Evolutionary conservation across 1,140 invertebrate genomes (phyloP).

Genomic region (Phymorhynchus buccinoides): DNA sequence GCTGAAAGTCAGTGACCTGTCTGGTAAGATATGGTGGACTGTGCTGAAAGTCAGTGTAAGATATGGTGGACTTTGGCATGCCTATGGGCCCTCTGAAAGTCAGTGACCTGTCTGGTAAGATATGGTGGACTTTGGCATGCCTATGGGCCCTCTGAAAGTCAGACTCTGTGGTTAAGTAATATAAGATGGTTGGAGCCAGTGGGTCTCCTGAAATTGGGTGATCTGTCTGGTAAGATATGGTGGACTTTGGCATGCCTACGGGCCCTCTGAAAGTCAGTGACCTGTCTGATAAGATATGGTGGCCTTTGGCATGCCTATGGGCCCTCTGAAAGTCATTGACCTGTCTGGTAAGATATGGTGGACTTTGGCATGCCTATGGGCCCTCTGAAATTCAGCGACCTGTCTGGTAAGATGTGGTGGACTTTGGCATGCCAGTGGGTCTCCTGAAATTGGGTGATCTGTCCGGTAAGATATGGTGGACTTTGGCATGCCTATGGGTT

Average conservation of each 20-base stretch:
- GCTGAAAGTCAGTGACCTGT: slow-evolving; percentile 66
- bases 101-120: not conserved
- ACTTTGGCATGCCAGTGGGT: slow-evolving; percentile 71
- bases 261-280: slow-evolving; percentile 67
- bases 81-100: not conserved
- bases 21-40: slow-evolving; percentile 61
- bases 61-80: not conserved
- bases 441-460: slow-evolving; percentile 66
- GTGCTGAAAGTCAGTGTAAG: slow-evolving; percentile 66
- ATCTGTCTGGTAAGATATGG: slow-evolving; percentile 68
- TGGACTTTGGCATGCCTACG: slow-evolving; percentile 70
- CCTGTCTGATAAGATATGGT: slow-evolving; percentile 62
- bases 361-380: slow-evolving; percentile 72
- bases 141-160: slow-evolving; percentile 69
- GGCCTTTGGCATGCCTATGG: slow-evolving; percentile 70
- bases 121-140: slow-evolving; percentile 67
- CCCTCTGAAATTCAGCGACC: slow-evolving; percentile 64
- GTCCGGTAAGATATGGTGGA: slow-evolving; percentile 61
- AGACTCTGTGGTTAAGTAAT: too few species aligned
- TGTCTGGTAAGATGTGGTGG: slow-evolving; percentile 61
- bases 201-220: slow-evolving; percentile 66
- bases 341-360: slow-evolving; percentile 66
- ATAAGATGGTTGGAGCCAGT: too few species aligned
- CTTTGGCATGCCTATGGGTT: not conserved
- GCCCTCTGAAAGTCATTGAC: slow-evolving; percentile 66